Percentiles rank a stretch among this genome's conserved stretches.
Conservation (phyloP, 2,888 invertebrate genomes). For the Oligia fasciuncula region DNA sequence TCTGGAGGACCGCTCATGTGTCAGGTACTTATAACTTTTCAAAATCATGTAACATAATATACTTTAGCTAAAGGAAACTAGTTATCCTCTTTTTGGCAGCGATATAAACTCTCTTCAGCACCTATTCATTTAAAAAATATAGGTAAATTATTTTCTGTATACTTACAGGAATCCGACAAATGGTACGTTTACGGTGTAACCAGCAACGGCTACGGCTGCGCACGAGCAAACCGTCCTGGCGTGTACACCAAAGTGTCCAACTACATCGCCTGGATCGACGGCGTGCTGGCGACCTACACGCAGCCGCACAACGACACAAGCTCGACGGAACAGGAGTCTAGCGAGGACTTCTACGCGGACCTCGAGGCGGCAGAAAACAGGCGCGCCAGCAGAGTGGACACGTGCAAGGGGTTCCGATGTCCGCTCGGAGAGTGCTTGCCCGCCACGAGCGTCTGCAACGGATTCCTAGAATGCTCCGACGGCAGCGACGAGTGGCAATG, state of each 20-base stretch:
- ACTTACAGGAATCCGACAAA: constrained; percentile 84
- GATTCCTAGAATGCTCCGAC: constrained; percentile 94
- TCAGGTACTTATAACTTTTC: constrained; percentile 86
- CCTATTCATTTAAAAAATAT: neutral
- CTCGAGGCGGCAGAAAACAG: constrained; percentile 85
- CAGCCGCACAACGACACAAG: constrained; percentile 72
- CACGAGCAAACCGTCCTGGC: constrained; percentile 94
- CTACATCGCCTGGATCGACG: constrained; percentile 93
- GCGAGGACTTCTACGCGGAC: constrained; percentile 83
- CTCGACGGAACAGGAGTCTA: constrained; percentile 70
- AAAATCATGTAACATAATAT: neutral
- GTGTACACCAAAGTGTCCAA: constrained; percentile 95
- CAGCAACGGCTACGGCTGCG: constrained; percentile 95
- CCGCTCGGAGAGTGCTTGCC: constrained; percentile 94
- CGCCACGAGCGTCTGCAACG: constrained; percentile 93
- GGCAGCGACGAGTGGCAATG: constrained; percentile 93
- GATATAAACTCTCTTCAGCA: neutral
- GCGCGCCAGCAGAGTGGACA: constrained; percentile 77
- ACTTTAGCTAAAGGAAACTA: neutral
- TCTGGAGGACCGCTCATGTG: constrained; percentile 95
- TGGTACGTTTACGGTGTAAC: constrained; percentile 92
- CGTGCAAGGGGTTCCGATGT: constrained; percentile 93
- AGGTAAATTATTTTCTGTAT: neutral
- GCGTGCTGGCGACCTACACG: constrained; percentile 85
- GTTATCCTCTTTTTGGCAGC: neutral